phyloP scores from a whole-genome alignment of 2,113 vertebrate genomes.

The Mugil cephalus region DNA sequence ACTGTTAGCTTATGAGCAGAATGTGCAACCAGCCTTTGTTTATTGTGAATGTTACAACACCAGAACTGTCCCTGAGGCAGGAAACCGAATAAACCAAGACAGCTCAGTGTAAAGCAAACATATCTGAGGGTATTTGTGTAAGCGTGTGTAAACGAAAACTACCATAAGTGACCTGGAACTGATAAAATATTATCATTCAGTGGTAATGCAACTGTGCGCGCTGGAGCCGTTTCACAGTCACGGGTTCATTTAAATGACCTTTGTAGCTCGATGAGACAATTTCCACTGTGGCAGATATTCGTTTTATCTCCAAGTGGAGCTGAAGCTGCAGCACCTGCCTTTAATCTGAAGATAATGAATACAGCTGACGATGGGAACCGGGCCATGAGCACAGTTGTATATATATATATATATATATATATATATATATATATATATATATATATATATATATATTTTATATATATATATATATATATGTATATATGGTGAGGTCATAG shows the following conservation, averaged over 20 bases:
- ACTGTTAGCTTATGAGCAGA: too few relatives aligned
- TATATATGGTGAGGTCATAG: neutral
- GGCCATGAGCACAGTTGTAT: neutral
- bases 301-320: neutral
- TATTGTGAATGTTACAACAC: neutral
- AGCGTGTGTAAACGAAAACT: constrained; percentile 16
- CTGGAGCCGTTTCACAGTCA: neutral
- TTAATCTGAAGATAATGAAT: neutral
- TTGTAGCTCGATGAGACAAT: neutral
- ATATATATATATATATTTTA: too few relatives aligned
- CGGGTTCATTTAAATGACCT: constrained; percentile 15
- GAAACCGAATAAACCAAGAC: neutral
- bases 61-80: constrained; percentile 1
- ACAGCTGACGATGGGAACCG: neutral
- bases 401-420: too few relatives aligned
- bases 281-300: constrained; percentile 1
- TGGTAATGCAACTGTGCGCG: neutral
- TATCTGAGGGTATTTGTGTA: neutral
- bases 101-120: constrained; percentile 18
- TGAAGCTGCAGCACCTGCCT: neutral
- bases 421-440: too few relatives aligned
- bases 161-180: neutral
- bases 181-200: constrained; percentile 30
- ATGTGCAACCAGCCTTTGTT: too few relatives aligned
- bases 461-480: too few relatives aligned